Conservation (phyloP, 2,113 vertebrate genomes). For the Tupaia tana region DNA sequence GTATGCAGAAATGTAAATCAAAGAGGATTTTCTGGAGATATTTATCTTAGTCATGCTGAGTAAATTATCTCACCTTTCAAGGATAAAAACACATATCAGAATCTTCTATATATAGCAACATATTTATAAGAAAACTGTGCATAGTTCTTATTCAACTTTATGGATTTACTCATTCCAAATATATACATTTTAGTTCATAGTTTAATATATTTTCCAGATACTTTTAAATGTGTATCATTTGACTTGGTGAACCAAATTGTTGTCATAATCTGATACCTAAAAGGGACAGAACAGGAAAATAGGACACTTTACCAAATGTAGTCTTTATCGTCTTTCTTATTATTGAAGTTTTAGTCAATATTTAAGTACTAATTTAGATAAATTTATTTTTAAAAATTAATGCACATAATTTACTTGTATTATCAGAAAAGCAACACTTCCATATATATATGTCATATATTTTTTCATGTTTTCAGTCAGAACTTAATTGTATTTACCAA, state of each 20-base stretch:
- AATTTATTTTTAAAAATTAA: neutral
- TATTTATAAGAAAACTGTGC: neutral
- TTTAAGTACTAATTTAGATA: neutral
- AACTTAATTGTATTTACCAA: slow-evolving; percentile 16
- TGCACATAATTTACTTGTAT: neutral
- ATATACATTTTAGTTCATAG: neutral
- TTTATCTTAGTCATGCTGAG: neutral
- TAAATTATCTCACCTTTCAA: neutral
- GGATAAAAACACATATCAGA: neutral
- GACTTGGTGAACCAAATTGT: neutral
- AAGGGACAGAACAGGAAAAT: neutral
- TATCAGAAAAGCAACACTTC: neutral
- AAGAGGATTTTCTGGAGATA: neutral
- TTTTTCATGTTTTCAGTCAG: neutral
- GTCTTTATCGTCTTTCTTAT: neutral
- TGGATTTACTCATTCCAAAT: neutral
- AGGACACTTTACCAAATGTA: accelerated
- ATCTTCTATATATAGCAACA: neutral
- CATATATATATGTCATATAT: neutral
- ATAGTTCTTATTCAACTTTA: neutral
- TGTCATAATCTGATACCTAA: neutral
- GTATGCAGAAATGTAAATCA: neutral
- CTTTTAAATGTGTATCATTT: neutral
- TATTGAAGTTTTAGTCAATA: neutral
- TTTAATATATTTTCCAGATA: neutral